Evolutionary conservation across 2,797 vertebrate species (phyloP).

Genomic region (Betta splendens): DNA sequence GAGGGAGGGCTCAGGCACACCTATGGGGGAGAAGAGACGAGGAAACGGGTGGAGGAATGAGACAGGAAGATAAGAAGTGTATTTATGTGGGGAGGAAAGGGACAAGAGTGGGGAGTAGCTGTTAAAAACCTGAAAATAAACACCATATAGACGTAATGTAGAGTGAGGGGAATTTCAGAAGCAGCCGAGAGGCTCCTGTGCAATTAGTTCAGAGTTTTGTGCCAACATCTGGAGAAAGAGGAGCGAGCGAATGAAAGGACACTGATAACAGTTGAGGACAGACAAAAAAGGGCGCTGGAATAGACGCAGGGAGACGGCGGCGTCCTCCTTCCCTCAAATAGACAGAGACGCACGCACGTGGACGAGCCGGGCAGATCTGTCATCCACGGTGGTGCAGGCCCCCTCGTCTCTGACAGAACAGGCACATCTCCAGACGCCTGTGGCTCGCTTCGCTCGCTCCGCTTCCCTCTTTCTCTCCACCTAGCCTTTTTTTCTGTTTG

Average conservation of each 20-base stretch:
- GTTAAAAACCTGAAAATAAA: constrained; percentile 40
- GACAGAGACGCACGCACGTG: constrained; percentile 48
- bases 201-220: constrained; percentile 38
- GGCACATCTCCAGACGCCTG: constrained; percentile 67
- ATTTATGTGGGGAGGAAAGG: constrained; percentile 34
- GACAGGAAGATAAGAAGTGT: constrained; percentile 9
- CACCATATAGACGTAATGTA: constrained; percentile 36
- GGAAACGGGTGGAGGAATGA: constrained; percentile 32
- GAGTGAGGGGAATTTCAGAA: constrained; percentile 39
- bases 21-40: constrained; percentile 36
- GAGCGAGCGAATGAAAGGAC: constrained; percentile 42
- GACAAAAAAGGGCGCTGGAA: constrained; percentile 56
- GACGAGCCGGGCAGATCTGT: constrained; percentile 72
- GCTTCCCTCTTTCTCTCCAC: constrained; percentile 42
- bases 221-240: constrained; percentile 63
- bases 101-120: constrained; percentile 6
- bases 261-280: constrained; percentile 63
- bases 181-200: constrained; percentile 28
- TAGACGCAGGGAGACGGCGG: constrained; percentile 46
- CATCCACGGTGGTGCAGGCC: constrained; percentile 67
- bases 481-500: constrained; percentile 12
- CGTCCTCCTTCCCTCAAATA: constrained; percentile 36
- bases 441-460: constrained; percentile 54
- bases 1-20: constrained; percentile 68
- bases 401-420: constrained; percentile 73